Conservation (phyloP, 2,113 vertebrate genomes). For the Ctenomys sociabilis region DNA sequence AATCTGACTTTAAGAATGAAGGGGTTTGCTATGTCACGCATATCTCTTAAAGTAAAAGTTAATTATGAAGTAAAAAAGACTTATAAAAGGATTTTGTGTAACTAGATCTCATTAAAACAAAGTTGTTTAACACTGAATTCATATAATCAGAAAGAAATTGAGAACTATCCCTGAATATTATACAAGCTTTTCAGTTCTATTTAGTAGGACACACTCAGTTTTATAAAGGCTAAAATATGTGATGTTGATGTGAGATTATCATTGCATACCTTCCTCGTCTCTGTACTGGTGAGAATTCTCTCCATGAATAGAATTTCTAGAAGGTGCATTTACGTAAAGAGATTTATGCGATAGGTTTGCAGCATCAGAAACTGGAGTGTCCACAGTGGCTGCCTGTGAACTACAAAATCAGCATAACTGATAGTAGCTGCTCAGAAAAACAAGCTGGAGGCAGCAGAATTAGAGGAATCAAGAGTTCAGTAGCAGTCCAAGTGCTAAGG, state of each 20-base stretch:
- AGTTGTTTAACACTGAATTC: background rate
- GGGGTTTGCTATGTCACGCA: background rate
- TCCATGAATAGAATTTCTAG: background rate
- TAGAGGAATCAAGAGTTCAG: background rate
- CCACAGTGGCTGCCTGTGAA: background rate
- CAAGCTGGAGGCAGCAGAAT: background rate
- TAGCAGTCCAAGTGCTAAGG: background rate
- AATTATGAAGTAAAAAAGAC: background rate
- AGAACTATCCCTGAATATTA: background rate
- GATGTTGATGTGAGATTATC: background rate
- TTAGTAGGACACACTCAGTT: background rate
- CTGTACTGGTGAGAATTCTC: background rate
- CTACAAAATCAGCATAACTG: background rate
- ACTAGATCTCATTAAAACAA: background rate
- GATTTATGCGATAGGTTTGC: background rate
- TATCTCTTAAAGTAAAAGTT: slow-evolving; percentile 17
- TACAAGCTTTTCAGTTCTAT: background rate
- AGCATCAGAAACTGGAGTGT: background rate
- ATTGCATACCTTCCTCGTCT: background rate
- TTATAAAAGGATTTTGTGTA: background rate
- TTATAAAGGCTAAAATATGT: background rate
- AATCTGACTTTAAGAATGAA: background rate
- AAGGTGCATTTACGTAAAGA: background rate
- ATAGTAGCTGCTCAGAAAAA: background rate
- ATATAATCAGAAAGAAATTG: background rate